These are phyloP conservation scores for Drosophila phalerata DNA, from an alignment of 2,888 invertebrate genomes.

Conservation along the genomic window DNA sequence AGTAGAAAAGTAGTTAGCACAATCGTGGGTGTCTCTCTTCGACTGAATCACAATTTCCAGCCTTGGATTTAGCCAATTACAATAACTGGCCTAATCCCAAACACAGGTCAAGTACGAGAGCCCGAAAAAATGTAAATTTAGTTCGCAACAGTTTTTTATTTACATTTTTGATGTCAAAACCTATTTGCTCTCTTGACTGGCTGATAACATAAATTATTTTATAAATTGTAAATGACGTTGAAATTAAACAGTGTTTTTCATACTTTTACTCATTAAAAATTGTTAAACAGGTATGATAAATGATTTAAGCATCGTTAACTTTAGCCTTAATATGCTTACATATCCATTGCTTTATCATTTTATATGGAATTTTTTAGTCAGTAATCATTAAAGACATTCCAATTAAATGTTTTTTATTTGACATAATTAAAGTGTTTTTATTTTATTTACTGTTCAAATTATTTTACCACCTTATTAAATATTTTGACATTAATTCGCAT, in stretches of 20 bases:
- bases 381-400: neutral
- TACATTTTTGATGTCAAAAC: constrained; percentile 26
- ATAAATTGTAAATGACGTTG: constrained; percentile 55
- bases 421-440: constrained; percentile 38
- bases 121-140: constrained; percentile 8
- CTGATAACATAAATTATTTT: constrained; percentile 38
- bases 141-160: constrained; percentile 26
- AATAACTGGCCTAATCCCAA: neutral
- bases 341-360: neutral
- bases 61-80: constrained; percentile 34
- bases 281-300: neutral
- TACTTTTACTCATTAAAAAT: neutral
- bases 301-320: neutral
- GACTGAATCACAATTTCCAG: constrained; percentile 9
- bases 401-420: neutral
- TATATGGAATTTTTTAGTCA: neutral
- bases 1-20: constrained; percentile 18
- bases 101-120: neutral
- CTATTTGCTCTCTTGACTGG: constrained; percentile 40
- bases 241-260: constrained; percentile 19
- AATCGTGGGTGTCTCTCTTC: constrained; percentile 29
- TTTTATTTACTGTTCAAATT: constrained; percentile 34
- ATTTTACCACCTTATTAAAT: constrained; percentile 30
- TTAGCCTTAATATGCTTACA: neutral
- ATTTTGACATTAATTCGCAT: constrained; percentile 61